Evolutionary conservation across 2,888 invertebrate genomes (phyloP).

Genomic region (Asteroscopus sphinx): DNA sequence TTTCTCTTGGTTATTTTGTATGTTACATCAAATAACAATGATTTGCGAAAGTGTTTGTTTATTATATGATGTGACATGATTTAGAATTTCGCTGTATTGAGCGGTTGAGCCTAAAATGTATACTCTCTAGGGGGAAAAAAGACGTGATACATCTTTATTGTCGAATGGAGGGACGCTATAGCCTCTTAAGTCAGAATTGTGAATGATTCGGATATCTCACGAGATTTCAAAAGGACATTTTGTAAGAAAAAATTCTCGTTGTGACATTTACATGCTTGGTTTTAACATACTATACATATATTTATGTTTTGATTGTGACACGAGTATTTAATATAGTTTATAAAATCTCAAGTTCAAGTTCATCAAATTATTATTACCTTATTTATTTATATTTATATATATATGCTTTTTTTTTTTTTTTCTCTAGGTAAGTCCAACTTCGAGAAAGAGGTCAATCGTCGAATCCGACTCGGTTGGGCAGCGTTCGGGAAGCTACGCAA

Average conservation of each 20-base stretch:
- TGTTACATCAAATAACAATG: constrained; percentile 62
- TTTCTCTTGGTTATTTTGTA: constrained; percentile 57
- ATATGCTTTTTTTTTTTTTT: too few species aligned
- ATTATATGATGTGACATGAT: constrained; percentile 30
- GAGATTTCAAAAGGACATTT: neutral
- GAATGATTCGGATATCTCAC: neutral
- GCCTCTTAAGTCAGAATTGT: neutral
- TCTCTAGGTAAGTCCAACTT: too few species aligned
- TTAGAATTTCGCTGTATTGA: constrained; percentile 17
- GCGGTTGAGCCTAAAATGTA: constrained; percentile 7
- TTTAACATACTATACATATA: too few species aligned
- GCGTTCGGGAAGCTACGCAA: too few species aligned
- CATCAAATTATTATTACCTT: too few species aligned
- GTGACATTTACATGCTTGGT: neutral
- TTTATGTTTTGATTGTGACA: too few species aligned
- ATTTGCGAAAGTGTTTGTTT: constrained; percentile 65
- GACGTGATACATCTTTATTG: constrained; percentile 22
- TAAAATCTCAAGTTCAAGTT: too few species aligned
- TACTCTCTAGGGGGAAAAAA: constrained; percentile 15
- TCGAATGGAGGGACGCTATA: neutral
- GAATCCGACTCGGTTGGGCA: too few species aligned
- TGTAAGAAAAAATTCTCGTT: too few species aligned
- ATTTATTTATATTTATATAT: too few species aligned
- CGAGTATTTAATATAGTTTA: too few species aligned
- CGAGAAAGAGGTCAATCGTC: too few species aligned